Percentiles rank a stretch among this genome's conserved stretches.
phyloP scores from a whole-genome alignment of 2,797 vertebrate species.

The Chromobotia macracanthus region DNA sequence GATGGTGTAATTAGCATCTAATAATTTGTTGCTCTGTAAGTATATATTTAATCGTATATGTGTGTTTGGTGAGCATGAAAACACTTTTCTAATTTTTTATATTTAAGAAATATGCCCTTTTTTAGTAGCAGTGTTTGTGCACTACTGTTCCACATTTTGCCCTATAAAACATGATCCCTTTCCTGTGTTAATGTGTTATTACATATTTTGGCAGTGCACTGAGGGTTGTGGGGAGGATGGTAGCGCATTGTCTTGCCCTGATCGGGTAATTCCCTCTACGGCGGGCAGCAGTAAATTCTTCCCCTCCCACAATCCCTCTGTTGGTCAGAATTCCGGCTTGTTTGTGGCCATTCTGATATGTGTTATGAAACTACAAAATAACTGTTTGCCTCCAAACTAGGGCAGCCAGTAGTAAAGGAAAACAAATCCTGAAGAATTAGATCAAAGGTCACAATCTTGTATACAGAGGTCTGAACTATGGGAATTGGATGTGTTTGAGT shows the following conservation, averaged over 20 bases:
- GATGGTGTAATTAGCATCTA: not conserved
- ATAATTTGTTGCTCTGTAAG: not conserved
- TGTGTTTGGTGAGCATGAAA: not conserved
- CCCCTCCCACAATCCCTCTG: constrained; percentile 55
- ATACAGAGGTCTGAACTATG: not conserved
- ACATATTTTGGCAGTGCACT: constrained; percentile 41
- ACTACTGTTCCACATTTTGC: not conserved
- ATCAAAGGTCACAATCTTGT: constrained; percentile 33
- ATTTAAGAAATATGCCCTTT: not conserved
- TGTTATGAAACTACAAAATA: constrained; percentile 55
- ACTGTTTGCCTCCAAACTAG: constrained; percentile 53
- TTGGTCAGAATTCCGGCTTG: constrained; percentile 60
- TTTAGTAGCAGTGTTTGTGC: not conserved
- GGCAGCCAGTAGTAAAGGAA: constrained; percentile 42
- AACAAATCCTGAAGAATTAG: constrained; percentile 37
- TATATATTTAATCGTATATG: no score
- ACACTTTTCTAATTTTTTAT: no score
- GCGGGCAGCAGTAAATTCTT: constrained; percentile 52
- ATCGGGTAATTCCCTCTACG: constrained; percentile 54
- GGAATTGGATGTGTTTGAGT: not conserved
- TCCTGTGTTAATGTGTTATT: constrained; percentile 42
- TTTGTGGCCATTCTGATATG: constrained; percentile 58
- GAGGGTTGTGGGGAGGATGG: constrained; percentile 41
- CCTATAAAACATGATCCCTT: constrained; percentile 17
- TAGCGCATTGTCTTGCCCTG: constrained; percentile 20